A percentile compares a stretch with the other conserved stretches of the same genome.
Conservation (phyloP, 2,113 vertebrate genomes). For the Acrocephalus kingi region DNA sequence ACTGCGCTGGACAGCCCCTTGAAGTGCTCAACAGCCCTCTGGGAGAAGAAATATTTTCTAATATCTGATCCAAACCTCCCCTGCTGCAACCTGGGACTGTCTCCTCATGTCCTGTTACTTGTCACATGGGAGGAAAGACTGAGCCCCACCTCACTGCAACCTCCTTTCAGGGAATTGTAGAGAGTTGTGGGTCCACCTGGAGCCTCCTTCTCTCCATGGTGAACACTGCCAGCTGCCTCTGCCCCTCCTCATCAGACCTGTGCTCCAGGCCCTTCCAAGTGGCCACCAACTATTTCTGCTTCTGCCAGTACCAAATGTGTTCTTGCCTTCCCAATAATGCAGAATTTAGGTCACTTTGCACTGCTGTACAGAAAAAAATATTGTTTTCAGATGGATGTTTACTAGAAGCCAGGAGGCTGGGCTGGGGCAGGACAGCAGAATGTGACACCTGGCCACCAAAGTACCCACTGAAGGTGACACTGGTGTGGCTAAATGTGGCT, state of each 20-base stretch:
- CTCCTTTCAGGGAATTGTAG: background rate
- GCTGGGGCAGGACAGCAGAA: background rate
- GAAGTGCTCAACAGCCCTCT: background rate
- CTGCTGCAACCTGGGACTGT: background rate
- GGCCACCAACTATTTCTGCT: background rate
- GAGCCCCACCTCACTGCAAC: background rate
- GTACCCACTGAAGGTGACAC: fast-evolving
- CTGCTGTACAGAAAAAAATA: background rate
- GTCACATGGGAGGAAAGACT: background rate
- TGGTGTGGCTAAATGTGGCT: background rate
- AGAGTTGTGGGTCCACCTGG: background rate
- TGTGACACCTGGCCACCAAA: background rate
- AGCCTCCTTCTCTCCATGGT: background rate
- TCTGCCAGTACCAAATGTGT: background rate
- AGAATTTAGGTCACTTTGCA: background rate
- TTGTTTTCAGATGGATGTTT: background rate
- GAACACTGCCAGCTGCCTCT: background rate
- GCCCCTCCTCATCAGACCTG: background rate
- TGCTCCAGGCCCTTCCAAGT: background rate
- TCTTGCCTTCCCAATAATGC: background rate
- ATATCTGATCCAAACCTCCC: background rate
- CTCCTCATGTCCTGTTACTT: background rate
- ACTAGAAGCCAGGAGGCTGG: background rate
- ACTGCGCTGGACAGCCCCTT: background rate
- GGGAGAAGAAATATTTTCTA: background rate